Evolutionary conservation across 2,797 vertebrate species (phyloP).

Genomic region (Zalophus californianus): DNA sequence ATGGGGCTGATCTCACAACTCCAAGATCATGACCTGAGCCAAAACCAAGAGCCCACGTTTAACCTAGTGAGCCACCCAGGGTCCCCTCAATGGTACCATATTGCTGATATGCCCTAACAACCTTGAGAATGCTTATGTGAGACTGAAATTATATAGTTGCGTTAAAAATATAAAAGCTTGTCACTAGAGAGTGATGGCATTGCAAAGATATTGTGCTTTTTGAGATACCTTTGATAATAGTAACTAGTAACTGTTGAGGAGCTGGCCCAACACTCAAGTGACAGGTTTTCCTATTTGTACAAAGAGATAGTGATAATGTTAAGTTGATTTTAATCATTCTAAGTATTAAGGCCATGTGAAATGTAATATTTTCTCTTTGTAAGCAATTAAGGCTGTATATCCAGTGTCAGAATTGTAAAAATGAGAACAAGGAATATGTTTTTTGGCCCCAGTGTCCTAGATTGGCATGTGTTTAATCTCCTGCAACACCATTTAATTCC

Average conservation of each 20-base stretch:
- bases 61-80: neutral
- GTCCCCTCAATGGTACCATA: neutral
- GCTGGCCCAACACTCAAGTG: neutral
- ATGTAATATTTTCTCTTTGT: neutral
- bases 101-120: neutral
- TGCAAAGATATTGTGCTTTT: neutral
- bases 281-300: neutral
- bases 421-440: neutral
- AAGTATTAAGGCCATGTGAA: neutral
- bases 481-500: neutral
- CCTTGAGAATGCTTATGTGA: neutral
- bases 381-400: neutral
- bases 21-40: neutral
- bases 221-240: neutral
- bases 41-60: neutral
- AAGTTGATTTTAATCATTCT: slow-evolving; percentile 32
- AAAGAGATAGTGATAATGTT: neutral
- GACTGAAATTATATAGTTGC: neutral
- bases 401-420: neutral
- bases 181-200: neutral
- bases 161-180: neutral
- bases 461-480: neutral
- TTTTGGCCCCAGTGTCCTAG: neutral
- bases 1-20: neutral
- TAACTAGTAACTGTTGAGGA: neutral